Evolutionary conservation across 2,113 vertebrate species (phyloP), one percentile per base, ranked within the genome.

Genomic region (Gasterosteus aculeatus): DNA sequence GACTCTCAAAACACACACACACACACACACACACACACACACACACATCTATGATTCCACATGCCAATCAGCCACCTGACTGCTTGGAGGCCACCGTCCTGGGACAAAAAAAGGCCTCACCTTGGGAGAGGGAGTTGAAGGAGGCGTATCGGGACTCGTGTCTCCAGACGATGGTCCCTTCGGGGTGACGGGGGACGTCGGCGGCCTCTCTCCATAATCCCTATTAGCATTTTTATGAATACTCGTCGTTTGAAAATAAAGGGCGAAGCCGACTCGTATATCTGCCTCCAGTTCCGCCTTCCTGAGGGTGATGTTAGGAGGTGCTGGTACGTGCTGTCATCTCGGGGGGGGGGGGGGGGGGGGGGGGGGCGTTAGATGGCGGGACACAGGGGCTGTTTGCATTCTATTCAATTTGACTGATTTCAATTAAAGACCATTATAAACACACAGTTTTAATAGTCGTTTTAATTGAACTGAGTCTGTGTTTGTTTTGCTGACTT

Each of bases 181-280:
- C 80, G 29, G 58, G 81, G 5, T 41, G 65, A 75, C 33, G 10
- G 3, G 15, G 60, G 80, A 73, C 65, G 29, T 68, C 84, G 67
- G 38, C 6, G 60, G 81, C 61, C 74, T 70, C 58, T 61, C 76
- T 54, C 53, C 49, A n/a, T 82, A 82, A 85, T 86, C 79, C 77
- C 61, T 12, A 89, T 92, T 92, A 87, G 84, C 91, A 91, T 92
- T 88, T 92, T 89, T 80, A 92, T 92, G 72, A 81, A 72, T 82
- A 75, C 31, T 74, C 81, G 68, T 49, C 72, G 69, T 69, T 75
- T 76, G 53, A 47, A 76, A 31, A 19, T 39, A 29, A 46, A 69
- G 70, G 59, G 69, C 69, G 39, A 38, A 70, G 54, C 46, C 74
- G n/a, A 77, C 84, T 82, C 66, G 33, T 35, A 44, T 64, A 31